Conservation (phyloP, 2,888 invertebrate species). For the Lithophane ornitopus region DNA sequence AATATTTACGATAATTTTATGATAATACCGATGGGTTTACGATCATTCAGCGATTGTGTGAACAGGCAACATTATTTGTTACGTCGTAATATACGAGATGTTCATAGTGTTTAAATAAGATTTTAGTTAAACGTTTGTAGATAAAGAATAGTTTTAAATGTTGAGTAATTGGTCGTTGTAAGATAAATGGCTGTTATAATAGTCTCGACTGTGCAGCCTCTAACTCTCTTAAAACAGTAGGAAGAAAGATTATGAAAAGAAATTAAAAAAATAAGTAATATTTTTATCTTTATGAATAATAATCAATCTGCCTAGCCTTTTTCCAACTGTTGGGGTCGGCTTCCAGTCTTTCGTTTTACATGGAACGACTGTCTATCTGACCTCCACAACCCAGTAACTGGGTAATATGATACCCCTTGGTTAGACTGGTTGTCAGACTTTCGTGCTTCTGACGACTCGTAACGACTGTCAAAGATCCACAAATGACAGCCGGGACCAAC, state of each 20-base stretch:
- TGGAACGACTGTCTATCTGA: too few relatives aligned
- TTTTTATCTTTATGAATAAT: neutral
- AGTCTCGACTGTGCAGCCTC: neutral
- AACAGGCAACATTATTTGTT: slow-evolving; percentile 32
- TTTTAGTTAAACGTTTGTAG: too few relatives aligned
- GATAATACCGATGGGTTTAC: slow-evolving; percentile 26
- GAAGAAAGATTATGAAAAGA: neutral
- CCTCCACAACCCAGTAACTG: too few relatives aligned
- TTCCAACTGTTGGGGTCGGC: too few relatives aligned
- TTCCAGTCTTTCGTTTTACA: too few relatives aligned
- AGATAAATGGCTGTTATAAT: neutral
- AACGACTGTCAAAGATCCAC: too few relatives aligned
- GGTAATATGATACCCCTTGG: too few relatives aligned
- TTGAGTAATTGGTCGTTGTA: neutral
- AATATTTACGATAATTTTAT: slow-evolving; percentile 38
- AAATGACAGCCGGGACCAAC: too few relatives aligned
- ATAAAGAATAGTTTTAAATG: neutral
- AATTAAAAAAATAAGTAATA: too few relatives aligned
- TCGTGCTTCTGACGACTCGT: too few relatives aligned
- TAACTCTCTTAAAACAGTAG: neutral
- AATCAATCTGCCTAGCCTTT: too few relatives aligned
- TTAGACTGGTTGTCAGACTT: too few relatives aligned
- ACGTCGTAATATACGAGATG: slow-evolving; percentile 12
- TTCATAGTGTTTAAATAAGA: slow-evolving; percentile 18
- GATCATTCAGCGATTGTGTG: slow-evolving; percentile 43